Conservation (phyloP, 2,797 vertebrate genomes). For the Ispidina lecontei region DNA sequence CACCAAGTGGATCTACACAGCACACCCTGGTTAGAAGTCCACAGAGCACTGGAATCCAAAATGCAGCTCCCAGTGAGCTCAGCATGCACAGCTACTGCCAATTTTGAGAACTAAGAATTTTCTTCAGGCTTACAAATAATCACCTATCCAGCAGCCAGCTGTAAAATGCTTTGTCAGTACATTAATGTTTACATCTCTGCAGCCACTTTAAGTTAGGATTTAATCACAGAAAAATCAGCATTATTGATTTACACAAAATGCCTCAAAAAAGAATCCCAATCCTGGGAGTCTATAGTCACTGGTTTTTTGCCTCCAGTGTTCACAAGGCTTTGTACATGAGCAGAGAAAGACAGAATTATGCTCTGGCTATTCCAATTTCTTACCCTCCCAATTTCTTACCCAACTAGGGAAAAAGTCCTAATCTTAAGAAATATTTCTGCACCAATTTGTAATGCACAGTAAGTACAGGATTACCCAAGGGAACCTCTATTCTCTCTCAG, state of each 20-base stretch:
- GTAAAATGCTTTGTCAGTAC: background rate
- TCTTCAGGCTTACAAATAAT: background rate
- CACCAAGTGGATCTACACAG: background rate
- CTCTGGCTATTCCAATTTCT: background rate
- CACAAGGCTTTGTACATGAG: background rate
- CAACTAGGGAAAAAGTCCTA: background rate
- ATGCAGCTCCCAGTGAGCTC: background rate
- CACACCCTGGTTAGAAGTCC: background rate
- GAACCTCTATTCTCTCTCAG: background rate
- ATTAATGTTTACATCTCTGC: background rate
- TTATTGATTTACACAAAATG: background rate
- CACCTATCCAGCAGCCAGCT: background rate
- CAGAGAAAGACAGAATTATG: background rate
- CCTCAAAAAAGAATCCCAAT: background rate
- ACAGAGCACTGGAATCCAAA: background rate
- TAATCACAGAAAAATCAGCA: background rate
- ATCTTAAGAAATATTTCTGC: background rate
- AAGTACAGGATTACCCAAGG: background rate
- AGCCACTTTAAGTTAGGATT: background rate
- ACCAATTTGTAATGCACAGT: background rate
- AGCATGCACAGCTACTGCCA: background rate
- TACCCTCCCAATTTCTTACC: background rate
- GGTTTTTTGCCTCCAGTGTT: background rate
- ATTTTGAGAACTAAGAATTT: background rate
- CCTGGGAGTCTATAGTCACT: background rate